Conservation (phyloP, 2,888 invertebrate species). For the Sclerodermus sp. region DNA sequence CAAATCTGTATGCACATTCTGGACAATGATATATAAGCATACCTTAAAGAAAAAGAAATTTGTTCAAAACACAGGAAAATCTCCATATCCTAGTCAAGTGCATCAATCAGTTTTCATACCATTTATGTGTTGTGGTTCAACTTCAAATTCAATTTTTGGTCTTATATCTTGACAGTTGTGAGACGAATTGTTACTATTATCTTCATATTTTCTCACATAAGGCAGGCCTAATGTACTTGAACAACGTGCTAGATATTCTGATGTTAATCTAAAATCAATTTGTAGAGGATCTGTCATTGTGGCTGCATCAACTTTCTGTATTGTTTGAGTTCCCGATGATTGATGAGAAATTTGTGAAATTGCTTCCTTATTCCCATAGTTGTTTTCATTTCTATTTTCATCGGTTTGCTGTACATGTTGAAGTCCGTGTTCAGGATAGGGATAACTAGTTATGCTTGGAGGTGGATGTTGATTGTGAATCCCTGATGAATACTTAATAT, state of each 20-base stretch:
- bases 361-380: slow-evolving; percentile 46
- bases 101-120: slow-evolving; percentile 29
- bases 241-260: slow-evolving; percentile 52
- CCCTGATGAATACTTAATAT: slow-evolving; percentile 44
- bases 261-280: slow-evolving; percentile 52
- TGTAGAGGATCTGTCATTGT: slow-evolving; percentile 55
- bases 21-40: slow-evolving; percentile 51
- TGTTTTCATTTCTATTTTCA: slow-evolving; percentile 52
- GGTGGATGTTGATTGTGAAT: slow-evolving; percentile 36
- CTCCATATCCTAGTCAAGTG: neutral
- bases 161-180: slow-evolving; percentile 41
- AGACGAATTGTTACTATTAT: slow-evolving; percentile 38
- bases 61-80: neutral
- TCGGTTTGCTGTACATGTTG: slow-evolving; percentile 41
- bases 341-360: slow-evolving; percentile 40
- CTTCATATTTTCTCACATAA: slow-evolving; percentile 47
- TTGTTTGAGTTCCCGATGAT: slow-evolving; percentile 46
- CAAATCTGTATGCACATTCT: slow-evolving; percentile 52
- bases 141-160: slow-evolving; percentile 47
- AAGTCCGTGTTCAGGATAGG: slow-evolving; percentile 30
- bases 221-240: slow-evolving; percentile 49
- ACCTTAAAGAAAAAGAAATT: slow-evolving; percentile 30
- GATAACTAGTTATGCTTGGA: slow-evolving; percentile 32
- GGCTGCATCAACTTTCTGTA: slow-evolving; percentile 53
- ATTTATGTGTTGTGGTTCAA: slow-evolving; percentile 50